Base-by-base conservation (phyloP, 2,888 invertebrate genomes). In the Dyspetes luteomarginatus region DNA sequence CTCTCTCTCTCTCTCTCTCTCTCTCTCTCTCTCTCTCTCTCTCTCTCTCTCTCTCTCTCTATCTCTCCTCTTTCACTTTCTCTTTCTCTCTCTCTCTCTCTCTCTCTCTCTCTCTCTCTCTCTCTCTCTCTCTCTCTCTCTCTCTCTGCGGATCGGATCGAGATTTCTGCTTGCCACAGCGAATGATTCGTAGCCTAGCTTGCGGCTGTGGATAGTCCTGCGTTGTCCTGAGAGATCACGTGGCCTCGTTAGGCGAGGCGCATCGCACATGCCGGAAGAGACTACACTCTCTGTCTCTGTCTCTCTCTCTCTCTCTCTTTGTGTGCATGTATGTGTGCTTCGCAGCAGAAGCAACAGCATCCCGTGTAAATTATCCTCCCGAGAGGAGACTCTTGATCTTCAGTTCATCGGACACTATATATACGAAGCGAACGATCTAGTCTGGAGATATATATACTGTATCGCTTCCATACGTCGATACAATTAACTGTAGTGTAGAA, bases 241-340 rank as follows among this genome's bases (percentile, higher is more conserved):
- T 82, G 83, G 83, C 74, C 83, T 84, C 83, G 82, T 84, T 84
- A 84, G 71, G 78, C 74, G 78, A 78, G 76, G 82, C 76, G 72
- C 82, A 72, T 77, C 82, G 72, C 76, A 56, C 55, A 80, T 84
- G 84, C 83, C 84, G 84, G 84, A 84, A 84, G 82, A 78, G 80
- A 72, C 24, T 26, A 12, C 24, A 3, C 50, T 15, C 43, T 43
- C 43, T 43, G 2, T 43, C 43, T 43, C 43, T n/a, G n/a, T 9
- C 9, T 50, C 22, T 50, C 22, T 3, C 1, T 19, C 9, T 19
- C 1, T 17, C 22, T 50, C 50, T 55, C 41, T 62, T 41, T 24
- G 60, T 55, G 9, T 50, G 50, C 58, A 9, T 43, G 22, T 15
- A 36, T 45, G 26, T 68, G 30, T 78, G 67, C 80, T 60, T 62